These are phyloP conservation scores for Lathronympha strigana DNA, from an alignment of 2,888 invertebrate species.

Conservation along the genomic window DNA sequence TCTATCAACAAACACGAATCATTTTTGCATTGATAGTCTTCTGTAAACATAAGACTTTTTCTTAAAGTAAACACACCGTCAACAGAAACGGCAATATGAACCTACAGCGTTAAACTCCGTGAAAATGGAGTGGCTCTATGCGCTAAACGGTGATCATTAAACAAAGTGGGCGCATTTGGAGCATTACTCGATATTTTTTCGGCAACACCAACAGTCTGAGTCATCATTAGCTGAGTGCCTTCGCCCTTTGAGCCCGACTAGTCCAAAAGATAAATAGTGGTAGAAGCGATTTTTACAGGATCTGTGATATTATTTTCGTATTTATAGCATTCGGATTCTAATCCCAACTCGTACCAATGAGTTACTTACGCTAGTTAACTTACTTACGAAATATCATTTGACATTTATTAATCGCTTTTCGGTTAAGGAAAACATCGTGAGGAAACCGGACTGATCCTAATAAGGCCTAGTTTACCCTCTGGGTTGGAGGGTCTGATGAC, in stretches of 20 bases:
- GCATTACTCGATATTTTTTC: constrained; percentile 61
- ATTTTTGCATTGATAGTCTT: no score
- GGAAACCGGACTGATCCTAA: no score
- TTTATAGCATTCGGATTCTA: no score
- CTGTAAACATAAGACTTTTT: constrained; percentile 2
- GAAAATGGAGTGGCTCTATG: constrained; percentile 40
- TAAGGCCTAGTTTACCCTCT: no score
- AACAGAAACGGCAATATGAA: constrained; percentile 16
- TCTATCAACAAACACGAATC: no score
- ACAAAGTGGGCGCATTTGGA: constrained; percentile 63
- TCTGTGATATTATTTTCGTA: neutral
- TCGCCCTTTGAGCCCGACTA: constrained; percentile 35
- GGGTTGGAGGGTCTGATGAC: no score
- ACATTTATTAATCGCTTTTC: no score
- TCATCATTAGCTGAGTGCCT: constrained; percentile 59
- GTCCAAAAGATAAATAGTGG: constrained; percentile 19
- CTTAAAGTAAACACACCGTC: constrained; percentile 14
- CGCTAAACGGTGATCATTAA: constrained; percentile 61
- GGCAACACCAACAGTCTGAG: constrained; percentile 55
- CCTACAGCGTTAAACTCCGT: constrained; percentile 23
- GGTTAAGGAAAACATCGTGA: no score
- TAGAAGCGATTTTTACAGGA: constrained; percentile 10
- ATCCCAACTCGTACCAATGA: neutral
- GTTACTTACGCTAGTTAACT: neutral
- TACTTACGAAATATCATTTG: no score